These are phyloP conservation scores for Tipula vernalis DNA, from an alignment of 2,888 invertebrate species.

Conservation along the genomic window DNA sequence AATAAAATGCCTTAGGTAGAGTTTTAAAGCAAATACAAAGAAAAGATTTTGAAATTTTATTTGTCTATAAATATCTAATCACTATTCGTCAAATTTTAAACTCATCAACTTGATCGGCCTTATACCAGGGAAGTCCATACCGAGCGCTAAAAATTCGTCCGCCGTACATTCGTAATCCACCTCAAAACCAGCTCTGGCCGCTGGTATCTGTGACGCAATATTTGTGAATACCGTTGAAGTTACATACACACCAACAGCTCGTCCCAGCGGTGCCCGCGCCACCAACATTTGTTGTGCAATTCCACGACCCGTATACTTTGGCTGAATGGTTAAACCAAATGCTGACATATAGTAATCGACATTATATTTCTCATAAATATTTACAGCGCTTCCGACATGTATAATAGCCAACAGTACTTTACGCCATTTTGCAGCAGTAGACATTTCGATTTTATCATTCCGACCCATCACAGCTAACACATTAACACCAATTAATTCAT, in stretches of 20 bases:
- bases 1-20: too few species aligned
- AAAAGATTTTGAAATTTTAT: too few species aligned
- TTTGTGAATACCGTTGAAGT: slow-evolving; percentile 12
- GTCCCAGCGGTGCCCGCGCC: slow-evolving; percentile 34
- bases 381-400: neutral
- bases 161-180: neutral
- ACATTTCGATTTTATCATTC: neutral
- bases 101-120: neutral
- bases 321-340: slow-evolving; percentile 38
- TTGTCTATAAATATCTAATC: neutral
- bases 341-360: slow-evolving; percentile 38
- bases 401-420: neutral
- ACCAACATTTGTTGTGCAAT: slow-evolving; percentile 37
- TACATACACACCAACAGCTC: slow-evolving; percentile 37
- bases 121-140: neutral
- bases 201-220: slow-evolving; percentile 10
- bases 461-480: neutral
- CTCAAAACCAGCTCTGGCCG: neutral
- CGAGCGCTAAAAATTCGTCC: neutral
- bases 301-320: slow-evolving; percentile 35
- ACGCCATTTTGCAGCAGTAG: neutral
- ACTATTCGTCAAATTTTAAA: neutral
- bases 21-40: too few species aligned
- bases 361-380: neutral
- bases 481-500: neutral